A percentile compares a stretch with the other conserved stretches of the same genome.
Conservation (phyloP, 2,113 vertebrate genomes). For the Amazona guildingii region DNA sequence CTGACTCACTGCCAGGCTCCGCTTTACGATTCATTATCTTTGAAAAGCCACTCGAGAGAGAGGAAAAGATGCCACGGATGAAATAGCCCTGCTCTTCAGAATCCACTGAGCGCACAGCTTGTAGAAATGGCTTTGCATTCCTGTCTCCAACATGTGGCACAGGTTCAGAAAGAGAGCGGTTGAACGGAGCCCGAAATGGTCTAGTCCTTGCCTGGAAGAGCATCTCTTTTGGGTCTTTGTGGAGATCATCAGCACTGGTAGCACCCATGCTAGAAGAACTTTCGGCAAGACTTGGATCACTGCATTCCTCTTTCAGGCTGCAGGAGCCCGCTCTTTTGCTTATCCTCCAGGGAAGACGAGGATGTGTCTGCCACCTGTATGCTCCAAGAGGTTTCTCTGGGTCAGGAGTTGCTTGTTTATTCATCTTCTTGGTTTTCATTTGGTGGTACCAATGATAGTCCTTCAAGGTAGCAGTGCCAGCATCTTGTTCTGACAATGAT, state of each 20-base stretch:
- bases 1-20: constrained; percentile 36
- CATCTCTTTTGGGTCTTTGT: neutral
- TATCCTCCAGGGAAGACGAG: constrained; percentile 42
- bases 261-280: neutral
- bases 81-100: constrained; percentile 61
- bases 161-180: constrained; percentile 76
- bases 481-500: constrained; percentile 72
- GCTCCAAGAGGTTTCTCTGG: constrained; percentile 34
- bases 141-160: neutral
- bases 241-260: neutral
- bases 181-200: constrained; percentile 59
- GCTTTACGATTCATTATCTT: constrained; percentile 68
- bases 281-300: neutral
- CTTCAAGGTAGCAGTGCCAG: constrained; percentile 48
- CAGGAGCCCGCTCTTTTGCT: constrained; percentile 14
- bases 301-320: neutral
- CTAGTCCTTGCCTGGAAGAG: neutral
- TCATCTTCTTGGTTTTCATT: constrained; percentile 63
- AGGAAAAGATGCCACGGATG: constrained; percentile 69
- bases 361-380: constrained; percentile 66
- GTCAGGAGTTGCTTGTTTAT: constrained; percentile 32
- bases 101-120: neutral
- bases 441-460: constrained; percentile 64
- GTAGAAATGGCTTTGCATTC: neutral
- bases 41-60: constrained; percentile 73